phyloP scores from a whole-genome alignment of 2,888 invertebrate species.

The Adineta ricciae region DNA sequence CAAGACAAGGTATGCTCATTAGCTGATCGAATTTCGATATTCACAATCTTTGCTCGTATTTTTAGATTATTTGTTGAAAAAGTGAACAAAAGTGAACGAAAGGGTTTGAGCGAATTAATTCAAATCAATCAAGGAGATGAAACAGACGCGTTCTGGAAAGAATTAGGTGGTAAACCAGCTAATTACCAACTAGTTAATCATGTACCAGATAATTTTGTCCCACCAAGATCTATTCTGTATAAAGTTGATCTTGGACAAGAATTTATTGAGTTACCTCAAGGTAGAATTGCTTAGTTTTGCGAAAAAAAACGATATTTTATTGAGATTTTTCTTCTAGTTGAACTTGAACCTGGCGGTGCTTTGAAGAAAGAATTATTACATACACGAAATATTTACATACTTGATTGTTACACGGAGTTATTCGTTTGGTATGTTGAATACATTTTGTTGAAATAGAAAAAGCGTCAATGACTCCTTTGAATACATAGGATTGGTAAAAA shows the following conservation, averaged over 20 bases:
- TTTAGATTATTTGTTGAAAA: constrained; percentile 80
- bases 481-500: constrained; percentile 70
- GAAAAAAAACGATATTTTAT: too few relatives aligned
- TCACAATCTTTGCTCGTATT: background rate
- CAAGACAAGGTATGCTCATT: constrained; percentile 41
- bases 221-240: constrained; percentile 64
- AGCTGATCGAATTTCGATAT: background rate
- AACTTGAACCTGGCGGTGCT: constrained; percentile 44
- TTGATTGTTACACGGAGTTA: constrained; percentile 83
- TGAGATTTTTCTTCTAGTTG: constrained; percentile 41
- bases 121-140: constrained; percentile 73
- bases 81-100: constrained; percentile 93
- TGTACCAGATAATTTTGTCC: constrained; percentile 40
- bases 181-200: background rate
- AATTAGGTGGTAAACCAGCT: constrained; percentile 55
- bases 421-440: constrained; percentile 70
- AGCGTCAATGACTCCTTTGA: background rate
- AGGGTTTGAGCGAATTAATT: constrained; percentile 79
- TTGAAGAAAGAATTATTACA: constrained; percentile 67
- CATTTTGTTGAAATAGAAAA: constrained; percentile 37
- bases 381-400: constrained; percentile 84
- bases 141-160: constrained; percentile 71
- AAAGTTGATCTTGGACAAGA: constrained; percentile 95
- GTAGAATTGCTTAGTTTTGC: constrained; percentile 35
- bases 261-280: constrained; percentile 90